These are phyloP conservation scores for Micromys minutus DNA, from an alignment of 2,113 vertebrate genomes.

Conservation along the genomic window DNA sequence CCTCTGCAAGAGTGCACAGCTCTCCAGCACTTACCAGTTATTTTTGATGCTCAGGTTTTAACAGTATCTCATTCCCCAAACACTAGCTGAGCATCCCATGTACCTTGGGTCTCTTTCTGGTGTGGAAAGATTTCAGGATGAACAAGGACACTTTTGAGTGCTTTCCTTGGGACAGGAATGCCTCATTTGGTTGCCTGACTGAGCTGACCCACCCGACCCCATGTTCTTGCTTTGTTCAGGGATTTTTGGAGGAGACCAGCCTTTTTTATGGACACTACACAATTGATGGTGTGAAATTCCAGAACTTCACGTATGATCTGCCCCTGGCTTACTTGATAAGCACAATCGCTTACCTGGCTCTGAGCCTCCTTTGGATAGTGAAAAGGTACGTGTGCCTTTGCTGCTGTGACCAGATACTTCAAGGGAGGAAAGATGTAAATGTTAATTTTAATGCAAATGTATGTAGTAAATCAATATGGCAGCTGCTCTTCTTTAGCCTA, in stretches of 20 bases:
- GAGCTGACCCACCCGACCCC: slow-evolving; percentile 19
- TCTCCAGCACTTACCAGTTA: not conserved
- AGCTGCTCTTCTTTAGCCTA: too few relatives aligned
- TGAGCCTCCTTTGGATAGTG: slow-evolving; percentile 96
- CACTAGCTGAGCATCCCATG: not conserved
- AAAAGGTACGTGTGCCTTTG: slow-evolving; percentile 88
- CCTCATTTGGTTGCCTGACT: not conserved
- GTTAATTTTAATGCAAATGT: too few relatives aligned
- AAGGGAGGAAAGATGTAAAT: too few relatives aligned
- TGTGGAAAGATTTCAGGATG: not conserved
- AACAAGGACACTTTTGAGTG: not conserved
- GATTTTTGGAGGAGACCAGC: slow-evolving; percentile 94
- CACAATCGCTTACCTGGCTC: slow-evolving; percentile 90
- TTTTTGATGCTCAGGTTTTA: not conserved
- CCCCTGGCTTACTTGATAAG: slow-evolving; percentile 93
- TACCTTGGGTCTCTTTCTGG: not conserved
- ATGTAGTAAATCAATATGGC: too few relatives aligned
- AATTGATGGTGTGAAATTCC: slow-evolving; percentile 83
- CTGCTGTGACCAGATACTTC: not conserved
- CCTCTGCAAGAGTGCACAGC: not conserved
- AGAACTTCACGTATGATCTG: slow-evolving; percentile 88
- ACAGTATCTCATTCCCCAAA: not conserved
- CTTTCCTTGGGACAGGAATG: not conserved
- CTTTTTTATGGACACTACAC: slow-evolving; percentile 98
- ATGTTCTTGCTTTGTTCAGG: slow-evolving; percentile 85